These are phyloP conservation scores for Casuarius casuarius DNA, from an alignment of 2,113 vertebrate genomes.

Conservation along the genomic window DNA sequence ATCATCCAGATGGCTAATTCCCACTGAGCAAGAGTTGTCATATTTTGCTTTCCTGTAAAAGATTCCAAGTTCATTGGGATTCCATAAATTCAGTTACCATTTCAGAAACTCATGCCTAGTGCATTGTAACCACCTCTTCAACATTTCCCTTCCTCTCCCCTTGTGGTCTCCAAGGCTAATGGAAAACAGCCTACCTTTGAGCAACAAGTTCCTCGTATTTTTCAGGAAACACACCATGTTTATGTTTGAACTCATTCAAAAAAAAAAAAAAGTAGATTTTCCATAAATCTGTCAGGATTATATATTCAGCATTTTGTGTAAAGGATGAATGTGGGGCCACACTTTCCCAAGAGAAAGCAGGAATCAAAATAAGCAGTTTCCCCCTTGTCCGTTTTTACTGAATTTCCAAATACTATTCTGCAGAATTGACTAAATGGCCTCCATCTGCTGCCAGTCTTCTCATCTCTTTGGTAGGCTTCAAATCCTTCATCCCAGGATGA, in stretches of 20 bases:
- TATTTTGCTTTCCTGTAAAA: neutral
- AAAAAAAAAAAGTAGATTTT: neutral
- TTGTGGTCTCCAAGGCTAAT: neutral
- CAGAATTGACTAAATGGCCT: neutral
- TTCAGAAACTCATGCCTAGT: neutral
- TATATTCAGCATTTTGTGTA: neutral
- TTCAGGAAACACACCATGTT: neutral
- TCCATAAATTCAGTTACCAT: neutral
- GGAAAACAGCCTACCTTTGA: neutral
- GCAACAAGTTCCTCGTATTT: neutral
- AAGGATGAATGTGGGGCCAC: neutral
- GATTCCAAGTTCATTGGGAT: neutral
- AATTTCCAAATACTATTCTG: accelerated
- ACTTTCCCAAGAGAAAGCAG: neutral
- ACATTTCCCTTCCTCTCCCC: neutral
- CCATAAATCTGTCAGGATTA: neutral
- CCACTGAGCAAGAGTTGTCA: neutral
- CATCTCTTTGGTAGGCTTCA: neutral
- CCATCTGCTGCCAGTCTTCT: neutral
- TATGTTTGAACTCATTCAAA: neutral
- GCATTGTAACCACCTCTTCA: neutral
- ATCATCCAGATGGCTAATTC: neutral
- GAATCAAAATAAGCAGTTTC: neutral
- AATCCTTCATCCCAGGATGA: neutral
- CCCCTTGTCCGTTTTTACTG: neutral